phyloP scores from a whole-genome alignment of 53 echinoderm and acorn worm genomes.

The Holothuria scabra region DNA sequence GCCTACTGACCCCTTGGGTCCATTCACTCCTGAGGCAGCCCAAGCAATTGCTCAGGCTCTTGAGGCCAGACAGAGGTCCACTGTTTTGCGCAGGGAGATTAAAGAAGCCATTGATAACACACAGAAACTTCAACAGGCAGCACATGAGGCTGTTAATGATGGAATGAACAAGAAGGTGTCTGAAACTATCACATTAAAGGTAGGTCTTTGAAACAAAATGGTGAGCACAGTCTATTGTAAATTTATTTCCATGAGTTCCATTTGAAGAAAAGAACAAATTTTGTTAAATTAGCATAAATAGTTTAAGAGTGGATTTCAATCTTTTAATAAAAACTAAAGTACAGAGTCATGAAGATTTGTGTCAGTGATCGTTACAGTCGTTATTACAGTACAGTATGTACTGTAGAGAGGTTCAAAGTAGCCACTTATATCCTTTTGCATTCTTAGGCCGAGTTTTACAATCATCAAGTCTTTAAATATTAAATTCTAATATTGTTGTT shows the following conservation, averaged over 20 bases:
- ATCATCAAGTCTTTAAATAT: too few relatives aligned
- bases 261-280: neutral
- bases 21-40: slow-evolving; percentile 91
- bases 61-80: slow-evolving; percentile 88
- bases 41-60: slow-evolving; percentile 93
- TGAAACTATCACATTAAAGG: slow-evolving; percentile 92
- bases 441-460: too few relatives aligned
- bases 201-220: slow-evolving; percentile 34
- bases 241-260: neutral
- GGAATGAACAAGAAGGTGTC: slow-evolving; percentile 92
- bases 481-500: too few relatives aligned
- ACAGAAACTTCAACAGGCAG: slow-evolving; percentile 76
- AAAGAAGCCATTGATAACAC: slow-evolving; percentile 94
- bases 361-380: too few relatives aligned
- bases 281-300: neutral
- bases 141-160: slow-evolving; percentile 88
- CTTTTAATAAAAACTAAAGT: too few relatives aligned
- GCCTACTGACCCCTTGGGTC: slow-evolving; percentile 85
- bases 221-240: neutral
- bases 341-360: too few relatives aligned
- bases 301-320: too few relatives aligned
- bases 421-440: too few relatives aligned
- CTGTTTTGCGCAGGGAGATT: slow-evolving; percentile 81
- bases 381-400: too few relatives aligned
- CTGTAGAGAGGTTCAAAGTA: too few relatives aligned